These are phyloP conservation scores for Aldrovandia affinis DNA, from an alignment of 2,797 vertebrate species.

Conservation along the genomic window DNA sequence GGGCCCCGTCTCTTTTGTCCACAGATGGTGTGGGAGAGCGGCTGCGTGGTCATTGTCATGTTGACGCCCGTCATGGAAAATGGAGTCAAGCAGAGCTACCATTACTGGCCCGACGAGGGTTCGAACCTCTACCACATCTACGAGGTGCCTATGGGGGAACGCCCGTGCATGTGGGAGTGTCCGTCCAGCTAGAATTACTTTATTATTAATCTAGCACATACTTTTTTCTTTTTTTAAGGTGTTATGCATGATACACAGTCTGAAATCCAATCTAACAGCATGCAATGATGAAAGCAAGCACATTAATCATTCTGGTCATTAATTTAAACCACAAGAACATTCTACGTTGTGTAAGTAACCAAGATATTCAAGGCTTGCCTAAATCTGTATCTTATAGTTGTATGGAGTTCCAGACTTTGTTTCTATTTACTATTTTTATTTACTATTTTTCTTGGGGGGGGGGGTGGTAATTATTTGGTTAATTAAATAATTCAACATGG, in stretches of 20 bases:
- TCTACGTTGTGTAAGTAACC: not conserved
- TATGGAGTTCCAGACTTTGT: not conserved
- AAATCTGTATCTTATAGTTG: not conserved
- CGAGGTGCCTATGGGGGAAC: slow-evolving; percentile 68
- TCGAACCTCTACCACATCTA: slow-evolving; percentile 86
- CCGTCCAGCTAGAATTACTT: not conserved
- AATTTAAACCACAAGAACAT: not conserved
- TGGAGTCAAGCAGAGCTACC: slow-evolving; percentile 83
- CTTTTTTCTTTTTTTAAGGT: not conserved
- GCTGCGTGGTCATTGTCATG: slow-evolving; percentile 87
- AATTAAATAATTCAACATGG: not conserved
- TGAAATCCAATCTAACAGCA: not conserved
- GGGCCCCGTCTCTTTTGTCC: slow-evolving; percentile 52
- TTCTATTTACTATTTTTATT: not conserved
- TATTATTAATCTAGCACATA: not conserved
- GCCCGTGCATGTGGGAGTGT: not conserved
- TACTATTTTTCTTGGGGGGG: not conserved
- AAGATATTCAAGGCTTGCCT: not conserved
- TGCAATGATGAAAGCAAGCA: not conserved
- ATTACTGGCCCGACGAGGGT: slow-evolving; percentile 89
- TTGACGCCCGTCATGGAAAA: slow-evolving; percentile 81
- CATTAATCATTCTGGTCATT: not conserved
- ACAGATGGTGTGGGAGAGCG: slow-evolving; percentile 92
- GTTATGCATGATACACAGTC: not conserved
- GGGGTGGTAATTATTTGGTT: not conserved